These are phyloP conservation scores for Linyphia triangularis DNA, from an alignment of 2,888 invertebrate genomes.

Conservation along the genomic window DNA sequence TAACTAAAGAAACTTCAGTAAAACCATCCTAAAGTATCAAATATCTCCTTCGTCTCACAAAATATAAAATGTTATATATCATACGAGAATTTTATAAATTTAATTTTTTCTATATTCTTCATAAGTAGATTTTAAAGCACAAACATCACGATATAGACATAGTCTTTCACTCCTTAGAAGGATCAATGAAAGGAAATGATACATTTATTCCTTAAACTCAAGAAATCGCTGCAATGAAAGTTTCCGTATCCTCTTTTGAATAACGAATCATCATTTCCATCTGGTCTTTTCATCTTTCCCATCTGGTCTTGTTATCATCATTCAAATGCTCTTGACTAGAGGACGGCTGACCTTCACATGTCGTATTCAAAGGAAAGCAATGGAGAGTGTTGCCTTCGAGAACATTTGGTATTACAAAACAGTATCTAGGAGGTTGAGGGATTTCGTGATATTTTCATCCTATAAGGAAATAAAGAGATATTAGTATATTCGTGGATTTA, in stretches of 20 bases:
- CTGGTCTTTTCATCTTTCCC: not conserved
- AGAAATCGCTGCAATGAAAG: no score
- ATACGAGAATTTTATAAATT: slow-evolving; percentile 9
- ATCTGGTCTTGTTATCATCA: not conserved
- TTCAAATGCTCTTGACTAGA: slow-evolving; percentile 10
- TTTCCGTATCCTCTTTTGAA: not conserved
- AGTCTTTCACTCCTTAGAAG: not conserved
- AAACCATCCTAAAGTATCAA: slow-evolving; percentile 35
- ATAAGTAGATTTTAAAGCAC: slow-evolving; percentile 40
- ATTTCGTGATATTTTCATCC: slow-evolving; percentile 76
- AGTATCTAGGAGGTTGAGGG: slow-evolving; percentile 75
- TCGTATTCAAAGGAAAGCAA: slow-evolving; percentile 9
- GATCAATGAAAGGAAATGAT: slow-evolving; percentile 22
- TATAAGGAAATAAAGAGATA: slow-evolving; percentile 16
- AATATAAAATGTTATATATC: slow-evolving; percentile 40
- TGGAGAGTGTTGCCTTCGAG: not conserved
- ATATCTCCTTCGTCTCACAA: slow-evolving; percentile 16
- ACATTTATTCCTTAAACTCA: not conserved
- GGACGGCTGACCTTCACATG: slow-evolving; percentile 37
- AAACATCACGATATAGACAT: slow-evolving; percentile 29
- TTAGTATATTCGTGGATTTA: not conserved
- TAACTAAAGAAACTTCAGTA: slow-evolving; percentile 15
- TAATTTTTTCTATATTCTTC: slow-evolving; percentile 17
- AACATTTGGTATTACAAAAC: slow-evolving; percentile 68
- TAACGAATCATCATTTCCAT: no score